Evolutionary conservation across 2,888 invertebrate genomes (phyloP).

Genomic region (Morpho helenor): DNA sequence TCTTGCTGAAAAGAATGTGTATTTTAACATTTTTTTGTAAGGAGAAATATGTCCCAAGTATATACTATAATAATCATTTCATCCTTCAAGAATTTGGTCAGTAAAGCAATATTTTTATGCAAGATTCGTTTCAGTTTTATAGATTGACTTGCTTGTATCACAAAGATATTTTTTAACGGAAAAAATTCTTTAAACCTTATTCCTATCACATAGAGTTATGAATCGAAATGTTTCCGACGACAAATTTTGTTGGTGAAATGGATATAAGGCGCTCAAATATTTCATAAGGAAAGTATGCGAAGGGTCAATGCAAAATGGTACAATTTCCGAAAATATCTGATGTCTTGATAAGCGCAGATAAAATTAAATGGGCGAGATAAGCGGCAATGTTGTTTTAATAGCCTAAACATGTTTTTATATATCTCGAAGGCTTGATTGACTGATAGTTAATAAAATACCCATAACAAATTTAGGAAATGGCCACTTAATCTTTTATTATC

Average conservation of each 20-base stretch:
- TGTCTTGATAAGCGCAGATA: conserved; percentile 3
- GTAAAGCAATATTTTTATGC: conserved; percentile 4
- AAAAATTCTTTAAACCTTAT: background rate
- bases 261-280: conserved; percentile 10
- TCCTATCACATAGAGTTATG: background rate
- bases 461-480: too few species aligned
- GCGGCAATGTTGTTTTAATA: too few species aligned
- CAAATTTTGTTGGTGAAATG: background rate
- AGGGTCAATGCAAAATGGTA: conserved; percentile 14
- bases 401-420: too few species aligned
- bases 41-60: too few species aligned
- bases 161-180: too few species aligned
- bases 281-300: conserved; percentile 13
- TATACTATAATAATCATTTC: too few species aligned
- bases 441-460: too few species aligned
- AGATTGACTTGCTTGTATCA: too few species aligned
- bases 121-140: background rate
- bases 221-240: background rate
- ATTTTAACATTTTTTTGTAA: too few species aligned
- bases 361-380: conserved; percentile 1
- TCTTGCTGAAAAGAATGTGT: too few species aligned
- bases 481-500: too few species aligned
- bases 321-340: conserved; percentile 6
- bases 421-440: too few species aligned
- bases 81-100: conserved; percentile 1